Evolutionary conservation across 37 sponge, comb jelly and placozoan genomes (phyloP), one percentile per base, ranked within the genome.

Genomic region (Cliona cf. orientalis): DNA sequence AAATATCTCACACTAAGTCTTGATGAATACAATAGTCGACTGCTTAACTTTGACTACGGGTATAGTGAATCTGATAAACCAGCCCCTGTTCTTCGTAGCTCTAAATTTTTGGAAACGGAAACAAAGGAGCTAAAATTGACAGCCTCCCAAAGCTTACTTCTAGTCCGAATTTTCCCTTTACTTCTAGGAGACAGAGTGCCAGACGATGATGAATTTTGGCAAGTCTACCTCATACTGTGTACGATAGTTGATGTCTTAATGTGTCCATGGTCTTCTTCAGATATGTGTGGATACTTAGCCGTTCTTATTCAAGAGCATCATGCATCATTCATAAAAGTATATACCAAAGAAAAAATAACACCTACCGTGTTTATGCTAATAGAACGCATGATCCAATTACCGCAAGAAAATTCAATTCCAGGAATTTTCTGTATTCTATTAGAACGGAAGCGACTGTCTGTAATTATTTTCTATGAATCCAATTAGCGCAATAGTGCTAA

Each of bases 141-240:
- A 41, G 83, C 83, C 22, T 61, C 74, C 37, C 74, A 83, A 39
- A 42, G 22, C 11, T 43, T 58, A 29, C 38, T 62, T 11, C 68
- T 83, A 42, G 7, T 58, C 2, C 34, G 66, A 63, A 72, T 63
- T 73, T 53, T 84, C 2, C 85, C 85, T 53, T 59, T 84, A 14
- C 61, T 84, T 11, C 34, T 84, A 26, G 85, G 77, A 38, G 85
- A 84, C 38, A 43, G 31, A 21, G 35, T 86, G 39, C 78, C 78
- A 21, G 72, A 58, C 57, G 33, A 53, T 57, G 65, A 86, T 46
- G 19, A 67, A 1, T 33, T 74, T 37, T 84, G 84, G 84, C 0
- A 53, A 19, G 72, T 49, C 17, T 82, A 42, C 56, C 33, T 82
- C 25, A 55, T 84, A 2, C 58, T 84, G 7, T 23, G 64, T 3